Conservation (phyloP, 2,113 vertebrate genomes). For the Athene cunicularia region DNA sequence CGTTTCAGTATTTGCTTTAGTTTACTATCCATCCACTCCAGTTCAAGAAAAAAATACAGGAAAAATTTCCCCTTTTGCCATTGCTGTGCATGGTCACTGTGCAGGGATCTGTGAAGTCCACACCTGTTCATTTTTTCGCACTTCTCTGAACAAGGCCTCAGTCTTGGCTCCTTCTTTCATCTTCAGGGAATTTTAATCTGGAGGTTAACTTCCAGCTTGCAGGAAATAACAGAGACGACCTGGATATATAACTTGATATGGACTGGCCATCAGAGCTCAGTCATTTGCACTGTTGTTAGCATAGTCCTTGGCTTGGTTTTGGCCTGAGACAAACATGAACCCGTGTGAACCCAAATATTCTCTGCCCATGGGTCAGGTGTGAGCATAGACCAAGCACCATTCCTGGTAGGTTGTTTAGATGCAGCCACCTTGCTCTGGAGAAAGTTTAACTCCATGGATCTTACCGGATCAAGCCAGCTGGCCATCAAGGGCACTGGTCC, state of each 20-base stretch:
- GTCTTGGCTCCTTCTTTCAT: not conserved
- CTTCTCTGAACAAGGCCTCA: fast-evolving
- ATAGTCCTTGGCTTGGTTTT: not conserved
- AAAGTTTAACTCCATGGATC: not conserved
- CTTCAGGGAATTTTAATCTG: not conserved
- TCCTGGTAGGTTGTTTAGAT: not conserved
- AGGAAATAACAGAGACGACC: not conserved
- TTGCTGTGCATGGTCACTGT: not conserved
- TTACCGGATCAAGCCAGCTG: not conserved
- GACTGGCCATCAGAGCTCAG: not conserved
- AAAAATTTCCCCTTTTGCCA: not conserved
- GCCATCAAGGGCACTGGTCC: not conserved
- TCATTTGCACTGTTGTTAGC: not conserved
- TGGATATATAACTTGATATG: not conserved
- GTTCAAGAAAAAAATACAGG: not conserved
- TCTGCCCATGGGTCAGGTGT: not conserved
- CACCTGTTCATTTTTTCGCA: fast-evolving
- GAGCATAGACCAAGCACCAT: not conserved
- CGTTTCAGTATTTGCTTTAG: slow-evolving; percentile 13
- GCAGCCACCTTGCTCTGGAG: not conserved
- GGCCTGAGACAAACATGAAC: not conserved
- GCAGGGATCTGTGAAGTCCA: fast-evolving
- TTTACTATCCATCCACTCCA: slow-evolving; percentile 27
- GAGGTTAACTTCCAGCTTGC: not conserved
- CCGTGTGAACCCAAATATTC: not conserved